Base-by-base conservation (phyloP, 2,797 vertebrate species). In the Sus cebifrons region DNA sequence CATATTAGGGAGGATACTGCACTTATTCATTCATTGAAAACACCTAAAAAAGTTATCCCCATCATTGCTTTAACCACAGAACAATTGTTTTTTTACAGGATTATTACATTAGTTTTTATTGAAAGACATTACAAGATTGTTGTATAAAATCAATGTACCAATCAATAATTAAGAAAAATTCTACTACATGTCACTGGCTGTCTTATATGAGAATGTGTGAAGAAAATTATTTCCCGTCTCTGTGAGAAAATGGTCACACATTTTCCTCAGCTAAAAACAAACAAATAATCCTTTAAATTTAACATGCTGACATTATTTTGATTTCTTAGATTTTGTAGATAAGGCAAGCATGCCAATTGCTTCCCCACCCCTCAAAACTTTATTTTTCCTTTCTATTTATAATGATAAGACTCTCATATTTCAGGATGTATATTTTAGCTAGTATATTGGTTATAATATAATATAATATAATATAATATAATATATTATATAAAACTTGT, bases 41-140 rank as follows among this genome's bases (percentile, higher is more conserved):
- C 7, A 74, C 52, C 56, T 91, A 25, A 78, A 96, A 96, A 44
- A 4, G 36, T 58, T 82, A 29, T 82, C 15, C 8, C 40, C 65
- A 56, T 60, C 44, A 56, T 82, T 77, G 9, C 84, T 86, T 88
- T 88, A 95, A 81, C n/a, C 36, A 71, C 13, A 56, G 32, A 60
- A 44, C 67, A 90, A 52, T 93, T 87, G 32, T 11, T 68, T 49
- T 94, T 93, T 86, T 82, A 44, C 32, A 89, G 27, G 71, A 65
- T 68, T 85, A 70, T 87, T 96, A 27, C 62, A 67, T 75, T 96
- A 77, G 36, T 82, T 91, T 97, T 94, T 62, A 87, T 32, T 89
- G 64, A 90, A 92, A 27, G 64, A 58, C 2, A 29, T 75, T 84
- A 49, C 23, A 92, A 77, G 23, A 83, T 64, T 81, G 36, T n/a